A percentile compares a stretch with the other conserved stretches of the same genome.
Conservation (phyloP, 2,797 vertebrate species). For the Xenops minutus region DNA sequence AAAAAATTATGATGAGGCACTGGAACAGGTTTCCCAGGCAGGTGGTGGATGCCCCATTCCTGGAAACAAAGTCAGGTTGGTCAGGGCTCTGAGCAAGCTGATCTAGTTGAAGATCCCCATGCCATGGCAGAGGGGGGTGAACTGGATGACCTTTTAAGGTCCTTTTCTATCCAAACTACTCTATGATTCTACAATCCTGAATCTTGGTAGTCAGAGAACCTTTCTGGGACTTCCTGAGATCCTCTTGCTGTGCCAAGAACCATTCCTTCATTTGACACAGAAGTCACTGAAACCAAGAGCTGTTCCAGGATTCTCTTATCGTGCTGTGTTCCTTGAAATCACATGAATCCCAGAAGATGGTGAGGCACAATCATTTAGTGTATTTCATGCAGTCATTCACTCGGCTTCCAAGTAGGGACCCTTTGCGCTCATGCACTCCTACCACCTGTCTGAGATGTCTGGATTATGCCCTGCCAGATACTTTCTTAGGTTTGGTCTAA, state of each 20-base stretch:
- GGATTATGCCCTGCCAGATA: neutral
- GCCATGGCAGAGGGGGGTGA: rapidly evolving
- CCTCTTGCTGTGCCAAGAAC: neutral
- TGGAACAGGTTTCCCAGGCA: neutral
- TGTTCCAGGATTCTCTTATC: neutral
- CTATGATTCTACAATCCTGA: neutral
- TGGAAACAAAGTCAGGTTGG: neutral
- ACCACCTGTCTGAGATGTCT: neutral
- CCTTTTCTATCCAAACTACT: neutral
- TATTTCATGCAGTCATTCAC: neutral
- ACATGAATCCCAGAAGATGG: neutral
- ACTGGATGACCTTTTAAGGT: neutral
- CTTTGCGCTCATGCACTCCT: neutral
- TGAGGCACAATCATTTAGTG: neutral
- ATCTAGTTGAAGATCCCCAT: neutral
- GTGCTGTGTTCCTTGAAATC: neutral
- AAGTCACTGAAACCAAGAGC: neutral
- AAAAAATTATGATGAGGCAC: neutral
- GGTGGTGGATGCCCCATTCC: neutral
- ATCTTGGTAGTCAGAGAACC: neutral
- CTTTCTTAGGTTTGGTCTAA: neutral
- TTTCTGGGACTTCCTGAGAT: neutral
- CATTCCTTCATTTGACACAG: neutral
- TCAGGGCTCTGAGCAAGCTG: neutral
- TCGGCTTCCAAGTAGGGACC: neutral